Evolutionary conservation across 2,888 invertebrate genomes (phyloP).

Genomic region (Celastrina argiolus): DNA sequence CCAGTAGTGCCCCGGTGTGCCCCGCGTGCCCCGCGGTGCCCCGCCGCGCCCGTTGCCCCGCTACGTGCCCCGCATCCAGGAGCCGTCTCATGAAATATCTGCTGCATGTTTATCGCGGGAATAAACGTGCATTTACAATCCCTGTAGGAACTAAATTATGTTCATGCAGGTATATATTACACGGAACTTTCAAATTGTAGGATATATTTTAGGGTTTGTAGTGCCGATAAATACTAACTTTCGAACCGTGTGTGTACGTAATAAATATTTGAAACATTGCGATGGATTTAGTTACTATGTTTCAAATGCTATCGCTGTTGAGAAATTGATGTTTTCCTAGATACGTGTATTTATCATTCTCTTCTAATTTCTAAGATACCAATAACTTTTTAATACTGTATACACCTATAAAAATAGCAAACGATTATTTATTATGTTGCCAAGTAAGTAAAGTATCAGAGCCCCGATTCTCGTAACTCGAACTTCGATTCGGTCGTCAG

Average conservation of each 20-base stretch:
- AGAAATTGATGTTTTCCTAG: not conserved
- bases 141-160: conserved; percentile 18
- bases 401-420: no score
- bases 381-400: no score
- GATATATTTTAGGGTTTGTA: not conserved
- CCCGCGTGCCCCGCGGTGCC: not conserved
- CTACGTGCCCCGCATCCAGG: conserved; percentile 53
- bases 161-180: conserved; percentile 10
- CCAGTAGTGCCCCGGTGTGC: conserved; percentile 38
- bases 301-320: not conserved
- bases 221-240: conserved; percentile 1
- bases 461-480: no score
- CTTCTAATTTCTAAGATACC: no score
- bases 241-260: not conserved
- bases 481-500: no score
- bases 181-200: conserved; percentile 3
- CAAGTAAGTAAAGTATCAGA: no score
- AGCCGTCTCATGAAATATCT: conserved; percentile 32
- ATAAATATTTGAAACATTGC: not conserved
- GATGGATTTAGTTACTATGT: not conserved
- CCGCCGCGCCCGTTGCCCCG: conserved; percentile 13
- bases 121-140: conserved; percentile 40
- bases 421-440: no score
- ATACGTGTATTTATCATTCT: no score
- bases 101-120: conserved; percentile 38